A percentile compares a stretch with the other conserved stretches of the same genome.
These are phyloP conservation scores for Agriotes lineatus DNA, from an alignment of 2,888 invertebrate genomes.

Conservation along the genomic window DNA sequence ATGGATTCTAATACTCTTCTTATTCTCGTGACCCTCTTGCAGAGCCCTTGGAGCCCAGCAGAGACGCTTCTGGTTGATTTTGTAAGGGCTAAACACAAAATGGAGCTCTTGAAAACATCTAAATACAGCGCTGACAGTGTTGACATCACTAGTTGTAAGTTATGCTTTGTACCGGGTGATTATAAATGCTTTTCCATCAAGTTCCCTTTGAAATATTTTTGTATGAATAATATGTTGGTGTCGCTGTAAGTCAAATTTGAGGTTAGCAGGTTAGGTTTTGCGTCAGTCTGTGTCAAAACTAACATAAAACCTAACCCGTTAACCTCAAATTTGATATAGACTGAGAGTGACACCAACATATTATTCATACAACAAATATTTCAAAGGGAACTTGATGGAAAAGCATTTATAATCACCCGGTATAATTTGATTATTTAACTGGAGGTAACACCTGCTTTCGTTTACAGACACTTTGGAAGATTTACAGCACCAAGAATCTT, in stretches of 20 bases:
- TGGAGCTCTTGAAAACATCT: background rate
- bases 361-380: too few species aligned
- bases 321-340: too few species aligned
- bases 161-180: too few species aligned
- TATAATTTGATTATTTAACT: background rate
- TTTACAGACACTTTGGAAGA: constrained; percentile 33
- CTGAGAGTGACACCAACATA: too few species aligned
- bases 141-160: constrained; percentile 8
- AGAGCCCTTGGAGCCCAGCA: constrained; percentile 32
- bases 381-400: too few species aligned
- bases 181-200: too few species aligned
- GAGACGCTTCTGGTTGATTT: constrained; percentile 24
- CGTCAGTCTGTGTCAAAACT: too few species aligned
- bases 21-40: constrained; percentile 20
- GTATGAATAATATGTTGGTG: too few species aligned
- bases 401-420: too few species aligned
- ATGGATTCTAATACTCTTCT: constrained; percentile 25
- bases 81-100: background rate
- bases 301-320: too few species aligned
- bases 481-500: constrained; percentile 30
- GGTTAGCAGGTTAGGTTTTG: background rate
- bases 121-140: background rate
- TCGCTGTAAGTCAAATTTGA: background rate
- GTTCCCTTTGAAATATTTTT: too few species aligned
- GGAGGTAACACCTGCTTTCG: too few species aligned